Percentiles rank a stretch among this genome's conserved stretches.
phyloP scores from a whole-genome alignment of 2,888 invertebrate species.

The Cheilosia variabilis region DNA sequence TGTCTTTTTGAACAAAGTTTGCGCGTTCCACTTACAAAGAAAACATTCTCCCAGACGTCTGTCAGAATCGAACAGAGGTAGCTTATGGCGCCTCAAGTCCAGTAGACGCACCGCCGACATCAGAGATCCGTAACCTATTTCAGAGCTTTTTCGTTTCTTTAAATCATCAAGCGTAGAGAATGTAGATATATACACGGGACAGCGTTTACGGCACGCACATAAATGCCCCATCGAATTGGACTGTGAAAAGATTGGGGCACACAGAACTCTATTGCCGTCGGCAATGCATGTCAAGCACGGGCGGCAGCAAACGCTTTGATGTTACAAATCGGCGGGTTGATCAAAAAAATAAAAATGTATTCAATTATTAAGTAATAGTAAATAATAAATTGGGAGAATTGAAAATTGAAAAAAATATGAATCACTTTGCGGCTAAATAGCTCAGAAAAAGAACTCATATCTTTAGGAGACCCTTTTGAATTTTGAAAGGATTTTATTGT shows the following conservation, averaged over 20 bases:
- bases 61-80: background rate
- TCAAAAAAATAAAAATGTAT: constrained; percentile 38
- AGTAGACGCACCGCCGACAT: constrained; percentile 15
- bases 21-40: constrained; percentile 6
- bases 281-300: constrained; percentile 40
- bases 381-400: constrained; percentile 30
- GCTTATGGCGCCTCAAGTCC: constrained; percentile 52
- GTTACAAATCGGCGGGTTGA: constrained; percentile 48
- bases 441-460: constrained; percentile 23
- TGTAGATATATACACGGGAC: constrained; percentile 19
- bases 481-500: constrained; percentile 29
- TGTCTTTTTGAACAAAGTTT: constrained; percentile 29
- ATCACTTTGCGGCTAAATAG: constrained; percentile 33
- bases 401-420: constrained; percentile 6
- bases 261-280: constrained; percentile 53
- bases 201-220: constrained; percentile 21
- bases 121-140: constrained; percentile 51
- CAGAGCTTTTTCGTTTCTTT: constrained; percentile 38
- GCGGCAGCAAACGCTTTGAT: constrained; percentile 57
- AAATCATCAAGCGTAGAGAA: constrained; percentile 50
- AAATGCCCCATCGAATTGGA: constrained; percentile 61
- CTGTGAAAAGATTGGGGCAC: constrained; percentile 36
- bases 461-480: constrained; percentile 23
- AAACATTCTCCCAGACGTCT: background rate
- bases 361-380: constrained; percentile 60